These are phyloP conservation scores for Tachysurus vachellii DNA, from an alignment of 2,113 vertebrate species.

Conservation along the genomic window DNA sequence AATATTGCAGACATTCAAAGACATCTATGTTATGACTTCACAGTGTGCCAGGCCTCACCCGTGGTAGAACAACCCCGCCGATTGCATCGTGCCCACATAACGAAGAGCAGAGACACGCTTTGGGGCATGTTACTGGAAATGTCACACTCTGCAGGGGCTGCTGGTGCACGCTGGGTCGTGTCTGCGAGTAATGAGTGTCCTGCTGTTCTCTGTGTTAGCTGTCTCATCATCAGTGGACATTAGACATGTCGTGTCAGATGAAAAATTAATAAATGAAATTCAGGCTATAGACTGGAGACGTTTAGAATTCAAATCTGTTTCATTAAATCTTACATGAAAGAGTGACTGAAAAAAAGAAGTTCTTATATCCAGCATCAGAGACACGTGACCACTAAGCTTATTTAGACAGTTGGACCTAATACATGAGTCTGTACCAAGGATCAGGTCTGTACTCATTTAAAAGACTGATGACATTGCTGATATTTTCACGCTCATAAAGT, in stretches of 20 bases:
- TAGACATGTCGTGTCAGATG: not conserved
- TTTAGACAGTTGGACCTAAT: not conserved
- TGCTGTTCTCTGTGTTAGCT: conserved; percentile 2
- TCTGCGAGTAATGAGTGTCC: conserved; percentile 28
- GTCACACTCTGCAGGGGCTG: conserved; percentile 29
- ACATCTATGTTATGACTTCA: not conserved
- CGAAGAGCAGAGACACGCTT: not conserved
- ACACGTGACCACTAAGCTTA: not conserved
- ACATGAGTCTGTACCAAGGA: not conserved
- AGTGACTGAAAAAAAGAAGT: not conserved
- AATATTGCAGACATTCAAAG: not conserved
- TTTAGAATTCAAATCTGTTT: not conserved
- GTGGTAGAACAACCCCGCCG: not conserved
- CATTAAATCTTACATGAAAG: not conserved
- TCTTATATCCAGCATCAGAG: not conserved
- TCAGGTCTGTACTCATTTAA: not conserved
- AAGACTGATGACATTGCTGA: not conserved
- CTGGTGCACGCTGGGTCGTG: not conserved
- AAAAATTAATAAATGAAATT: not conserved
- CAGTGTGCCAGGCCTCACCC: not conserved
- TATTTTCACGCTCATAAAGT: not conserved
- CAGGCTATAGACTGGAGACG: not conserved
- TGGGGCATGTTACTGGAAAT: conserved; percentile 21
- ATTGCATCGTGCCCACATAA: conserved; percentile 5
- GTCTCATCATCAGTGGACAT: not conserved